Conservation (phyloP, 2,113 vertebrate species). For the Anguilla japonica region DNA sequence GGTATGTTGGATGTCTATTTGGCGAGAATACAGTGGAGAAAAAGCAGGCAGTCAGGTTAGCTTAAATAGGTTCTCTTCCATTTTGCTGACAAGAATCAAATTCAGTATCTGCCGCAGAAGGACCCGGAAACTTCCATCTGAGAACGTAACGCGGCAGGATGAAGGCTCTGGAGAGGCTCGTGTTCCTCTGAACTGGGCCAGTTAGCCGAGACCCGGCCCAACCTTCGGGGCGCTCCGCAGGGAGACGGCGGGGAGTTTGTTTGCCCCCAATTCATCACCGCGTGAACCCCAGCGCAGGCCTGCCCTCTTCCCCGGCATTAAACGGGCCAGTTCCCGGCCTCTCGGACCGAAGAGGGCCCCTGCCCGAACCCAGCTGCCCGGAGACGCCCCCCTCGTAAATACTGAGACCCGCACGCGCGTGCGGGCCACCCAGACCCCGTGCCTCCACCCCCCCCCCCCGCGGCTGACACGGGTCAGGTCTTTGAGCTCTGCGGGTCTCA, state of each 20-base stretch:
- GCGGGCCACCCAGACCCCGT: not conserved
- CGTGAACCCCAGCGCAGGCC: not conserved
- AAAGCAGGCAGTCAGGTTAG: not conserved
- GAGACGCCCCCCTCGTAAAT: slow-evolving; percentile 3
- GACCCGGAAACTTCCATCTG: not conserved
- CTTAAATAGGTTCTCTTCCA: not conserved
- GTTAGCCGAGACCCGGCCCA: not conserved
- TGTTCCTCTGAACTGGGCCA: not conserved
- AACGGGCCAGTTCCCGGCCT: not conserved
- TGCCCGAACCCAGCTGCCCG: not conserved
- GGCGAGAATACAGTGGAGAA: not conserved
- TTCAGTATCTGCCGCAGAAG: not conserved
- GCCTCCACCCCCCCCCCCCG: not conserved
- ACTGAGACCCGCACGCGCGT: not conserved
- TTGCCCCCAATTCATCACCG: not conserved
- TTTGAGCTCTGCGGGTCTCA: not conserved
- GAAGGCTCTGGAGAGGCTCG: not conserved
- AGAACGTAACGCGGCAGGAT: not conserved
- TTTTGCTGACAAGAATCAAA: not conserved
- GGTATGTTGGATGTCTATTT: not conserved
- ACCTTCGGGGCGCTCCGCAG: not conserved
- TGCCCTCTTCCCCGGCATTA: not conserved
- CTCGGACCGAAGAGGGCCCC: not conserved
- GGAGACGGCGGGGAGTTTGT: not conserved
- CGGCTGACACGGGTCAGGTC: not conserved